phyloP scores from a whole-genome alignment of 2,888 invertebrate genomes.

The Crossocerus cetratus region DNA sequence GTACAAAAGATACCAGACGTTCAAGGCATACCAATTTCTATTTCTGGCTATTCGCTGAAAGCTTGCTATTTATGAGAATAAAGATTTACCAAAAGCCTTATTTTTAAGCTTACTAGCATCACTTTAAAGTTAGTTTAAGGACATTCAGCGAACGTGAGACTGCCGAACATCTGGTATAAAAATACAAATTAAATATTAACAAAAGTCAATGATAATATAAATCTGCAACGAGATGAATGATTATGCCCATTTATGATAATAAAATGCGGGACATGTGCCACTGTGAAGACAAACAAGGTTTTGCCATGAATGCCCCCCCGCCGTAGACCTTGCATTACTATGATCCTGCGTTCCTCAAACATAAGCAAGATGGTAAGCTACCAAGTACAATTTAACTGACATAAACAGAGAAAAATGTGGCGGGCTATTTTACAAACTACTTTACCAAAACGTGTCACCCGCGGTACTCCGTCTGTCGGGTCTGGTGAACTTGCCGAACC shows the following conservation, averaged over 20 bases:
- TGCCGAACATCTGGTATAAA: constrained; percentile 1
- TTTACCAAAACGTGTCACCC: constrained; percentile 74
- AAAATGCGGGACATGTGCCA: constrained; percentile 1
- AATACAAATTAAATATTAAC: background rate
- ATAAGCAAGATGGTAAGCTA: constrained; percentile 50
- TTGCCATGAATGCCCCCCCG: constrained; percentile 25
- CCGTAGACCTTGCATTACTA: constrained; percentile 28
- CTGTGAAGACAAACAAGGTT: constrained; percentile 16
- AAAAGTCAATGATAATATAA: constrained; percentile 7
- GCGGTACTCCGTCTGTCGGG: constrained; percentile 67
- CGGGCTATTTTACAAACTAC: constrained; percentile 67
- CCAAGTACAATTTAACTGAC: constrained; percentile 51
- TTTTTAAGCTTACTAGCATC: too few relatives aligned
- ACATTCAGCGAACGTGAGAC: background rate
- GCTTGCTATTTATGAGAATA: background rate
- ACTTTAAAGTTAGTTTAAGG: too few relatives aligned
- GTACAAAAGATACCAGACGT: too few relatives aligned
- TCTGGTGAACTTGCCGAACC: constrained; percentile 70
- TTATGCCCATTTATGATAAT: constrained; percentile 13
- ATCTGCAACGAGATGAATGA: constrained; percentile 17
- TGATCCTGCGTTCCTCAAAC: constrained; percentile 49
- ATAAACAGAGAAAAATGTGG: constrained; percentile 41
- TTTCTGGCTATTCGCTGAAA: background rate
- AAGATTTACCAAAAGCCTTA: too few relatives aligned
- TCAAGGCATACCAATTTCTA: too few relatives aligned